These are phyloP conservation scores for Catocala nupta DNA, from an alignment of 2,888 invertebrate genomes.

Conservation along the genomic window DNA sequence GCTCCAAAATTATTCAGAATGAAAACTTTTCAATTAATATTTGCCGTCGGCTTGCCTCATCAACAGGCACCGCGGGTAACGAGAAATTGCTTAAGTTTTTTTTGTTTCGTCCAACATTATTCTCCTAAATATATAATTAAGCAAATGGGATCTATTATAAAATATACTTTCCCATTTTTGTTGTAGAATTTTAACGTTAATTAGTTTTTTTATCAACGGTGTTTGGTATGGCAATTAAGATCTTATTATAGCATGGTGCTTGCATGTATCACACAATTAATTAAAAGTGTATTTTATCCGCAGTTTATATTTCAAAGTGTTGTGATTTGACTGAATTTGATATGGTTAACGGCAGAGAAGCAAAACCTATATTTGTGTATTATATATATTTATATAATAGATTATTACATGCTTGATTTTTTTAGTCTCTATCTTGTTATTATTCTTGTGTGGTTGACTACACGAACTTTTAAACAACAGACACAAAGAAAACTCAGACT, in stretches of 20 bases:
- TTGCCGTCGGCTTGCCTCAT: neutral
- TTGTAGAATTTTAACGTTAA: neutral
- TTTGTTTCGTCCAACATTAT: neutral
- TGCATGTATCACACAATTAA: constrained; percentile 3
- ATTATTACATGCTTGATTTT: no score
- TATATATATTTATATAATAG: no score
- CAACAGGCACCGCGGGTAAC: constrained; percentile 1
- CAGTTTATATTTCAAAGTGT: neutral
- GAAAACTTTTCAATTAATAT: neutral
- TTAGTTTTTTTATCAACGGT: neutral
- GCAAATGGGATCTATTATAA: neutral
- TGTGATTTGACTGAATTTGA: constrained; percentile 17
- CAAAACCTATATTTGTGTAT: constrained; percentile 9
- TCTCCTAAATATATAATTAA: neutral
- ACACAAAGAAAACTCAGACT: no score
- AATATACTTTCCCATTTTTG: neutral
- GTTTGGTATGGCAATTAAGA: neutral
- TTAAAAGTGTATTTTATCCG: constrained; percentile 6
- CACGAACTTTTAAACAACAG: no score
- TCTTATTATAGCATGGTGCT: constrained; percentile 8
- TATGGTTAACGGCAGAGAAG: constrained; percentile 18
- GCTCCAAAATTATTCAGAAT: neutral
- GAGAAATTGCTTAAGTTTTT: neutral
- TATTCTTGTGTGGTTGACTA: no score
- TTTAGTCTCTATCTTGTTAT: no score